Conservation (phyloP, 2,113 vertebrate species). For the Chaetorhynchus papuensis region DNA sequence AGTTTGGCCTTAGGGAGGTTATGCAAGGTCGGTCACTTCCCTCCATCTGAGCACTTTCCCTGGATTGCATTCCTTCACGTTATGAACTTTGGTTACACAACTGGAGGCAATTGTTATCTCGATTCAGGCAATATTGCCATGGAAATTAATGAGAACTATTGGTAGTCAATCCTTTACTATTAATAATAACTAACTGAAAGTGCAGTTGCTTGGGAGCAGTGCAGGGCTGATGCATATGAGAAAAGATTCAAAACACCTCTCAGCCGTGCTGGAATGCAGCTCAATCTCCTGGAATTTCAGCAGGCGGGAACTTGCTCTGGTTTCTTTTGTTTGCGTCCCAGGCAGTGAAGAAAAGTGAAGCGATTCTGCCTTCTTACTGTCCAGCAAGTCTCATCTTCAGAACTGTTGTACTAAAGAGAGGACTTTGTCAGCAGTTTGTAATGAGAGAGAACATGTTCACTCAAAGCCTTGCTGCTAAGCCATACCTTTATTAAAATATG, state of each 20-base stretch:
- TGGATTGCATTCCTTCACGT: background rate
- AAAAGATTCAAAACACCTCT: background rate
- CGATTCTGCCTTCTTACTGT: background rate
- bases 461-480: background rate
- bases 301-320: conserved; percentile 5
- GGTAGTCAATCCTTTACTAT: background rate
- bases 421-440: background rate
- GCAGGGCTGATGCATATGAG: background rate
- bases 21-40: background rate
- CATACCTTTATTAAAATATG: background rate
- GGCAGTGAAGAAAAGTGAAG: background rate
- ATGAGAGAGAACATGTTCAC: background rate
- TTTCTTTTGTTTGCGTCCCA: background rate
- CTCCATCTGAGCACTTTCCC: background rate
- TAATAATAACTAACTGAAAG: background rate
- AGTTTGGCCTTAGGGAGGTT: background rate
- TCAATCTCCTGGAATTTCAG: conserved; percentile 7
- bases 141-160: background rate
- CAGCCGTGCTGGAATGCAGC: background rate
- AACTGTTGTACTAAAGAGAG: background rate
- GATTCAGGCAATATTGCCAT: background rate
- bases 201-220: background rate
- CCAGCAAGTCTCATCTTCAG: background rate
- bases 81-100: background rate
- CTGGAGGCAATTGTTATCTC: background rate